A percentile compares a stretch with the other conserved stretches of the same genome.
phyloP scores from a whole-genome alignment of 1,140 invertebrate genomes.

The Anastrepha obliqua region DNA sequence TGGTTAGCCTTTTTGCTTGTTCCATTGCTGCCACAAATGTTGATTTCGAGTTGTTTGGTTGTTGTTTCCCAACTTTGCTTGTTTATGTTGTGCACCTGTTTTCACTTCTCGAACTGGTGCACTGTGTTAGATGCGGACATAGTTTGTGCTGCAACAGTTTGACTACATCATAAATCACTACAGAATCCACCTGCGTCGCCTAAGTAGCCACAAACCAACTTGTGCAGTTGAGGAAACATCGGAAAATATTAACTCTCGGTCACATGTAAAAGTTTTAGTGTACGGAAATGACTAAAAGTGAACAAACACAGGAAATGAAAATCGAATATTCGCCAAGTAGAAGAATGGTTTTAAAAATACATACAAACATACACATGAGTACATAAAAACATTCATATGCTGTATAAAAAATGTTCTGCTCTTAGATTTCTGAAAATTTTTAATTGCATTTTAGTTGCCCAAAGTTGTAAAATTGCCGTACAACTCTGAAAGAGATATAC shows the following conservation, averaged over 20 bases:
- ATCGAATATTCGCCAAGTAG: not conserved
- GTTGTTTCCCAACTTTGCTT: conserved; percentile 21
- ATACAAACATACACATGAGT: not conserved
- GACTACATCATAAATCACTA: conserved; percentile 26
- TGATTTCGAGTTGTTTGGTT: conserved; percentile 30
- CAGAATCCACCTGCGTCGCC: conserved; percentile 12
- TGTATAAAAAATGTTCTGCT: too few species aligned
- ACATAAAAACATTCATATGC: not conserved
- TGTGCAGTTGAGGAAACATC: conserved; percentile 3
- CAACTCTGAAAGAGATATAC: too few species aligned
- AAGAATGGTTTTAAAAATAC: not conserved
- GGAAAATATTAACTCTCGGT: conserved; percentile 29
- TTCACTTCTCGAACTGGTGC: not conserved
- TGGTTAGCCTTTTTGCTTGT: conserved; percentile 15
- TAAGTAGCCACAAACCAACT: conserved; percentile 42
- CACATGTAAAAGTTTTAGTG: not conserved
- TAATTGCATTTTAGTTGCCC: too few species aligned
- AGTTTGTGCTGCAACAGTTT: not conserved
- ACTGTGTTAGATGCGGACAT: not conserved
- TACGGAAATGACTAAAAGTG: too few species aligned
- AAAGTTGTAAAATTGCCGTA: too few species aligned
- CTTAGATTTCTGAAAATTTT: too few species aligned
- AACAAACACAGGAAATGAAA: not conserved
- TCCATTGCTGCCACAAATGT: conserved; percentile 22
- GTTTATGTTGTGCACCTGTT: conserved; percentile 9